These are phyloP conservation scores for Gobio gobio DNA, from an alignment of 2,113 vertebrate genomes.

Conservation along the genomic window DNA sequence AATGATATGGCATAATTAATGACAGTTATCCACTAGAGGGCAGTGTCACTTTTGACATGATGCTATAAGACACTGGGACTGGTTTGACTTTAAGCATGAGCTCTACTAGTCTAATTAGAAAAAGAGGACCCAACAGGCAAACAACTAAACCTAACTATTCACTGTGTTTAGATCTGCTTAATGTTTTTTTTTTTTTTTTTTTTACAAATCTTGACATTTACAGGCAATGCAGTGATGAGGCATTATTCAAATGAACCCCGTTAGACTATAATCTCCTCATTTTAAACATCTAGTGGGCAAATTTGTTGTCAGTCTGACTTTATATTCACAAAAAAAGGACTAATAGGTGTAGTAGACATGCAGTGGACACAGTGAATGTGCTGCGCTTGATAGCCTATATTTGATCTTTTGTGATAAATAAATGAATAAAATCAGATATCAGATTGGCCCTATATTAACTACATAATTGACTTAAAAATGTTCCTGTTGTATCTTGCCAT, in stretches of 20 bases:
- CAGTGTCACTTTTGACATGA: not conserved
- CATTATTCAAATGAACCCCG: not conserved
- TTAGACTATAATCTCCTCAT: not conserved
- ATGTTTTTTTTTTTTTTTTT: no score
- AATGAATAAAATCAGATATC: not conserved
- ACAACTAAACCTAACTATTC: not conserved
- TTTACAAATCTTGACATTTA: not conserved
- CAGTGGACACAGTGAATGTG: not conserved
- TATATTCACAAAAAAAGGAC: not conserved
- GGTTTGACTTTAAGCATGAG: not conserved
- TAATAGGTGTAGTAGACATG: not conserved
- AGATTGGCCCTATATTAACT: not conserved
- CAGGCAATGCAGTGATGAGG: not conserved
- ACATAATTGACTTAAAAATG: no score
- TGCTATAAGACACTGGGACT: not conserved
- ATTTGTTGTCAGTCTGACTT: not conserved
- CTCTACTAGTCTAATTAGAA: not conserved
- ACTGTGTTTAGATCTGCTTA: not conserved
- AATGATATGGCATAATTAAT: not conserved
- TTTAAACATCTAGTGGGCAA: not conserved
- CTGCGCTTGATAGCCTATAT: not conserved
- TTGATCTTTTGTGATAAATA: not conserved
- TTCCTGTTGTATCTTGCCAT: not conserved
- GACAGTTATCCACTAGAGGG: slow-evolving; percentile 19
- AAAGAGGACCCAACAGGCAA: not conserved